phyloP scores from a whole-genome alignment of 1,140 invertebrate genomes.

The Drosophila varians region DNA sequence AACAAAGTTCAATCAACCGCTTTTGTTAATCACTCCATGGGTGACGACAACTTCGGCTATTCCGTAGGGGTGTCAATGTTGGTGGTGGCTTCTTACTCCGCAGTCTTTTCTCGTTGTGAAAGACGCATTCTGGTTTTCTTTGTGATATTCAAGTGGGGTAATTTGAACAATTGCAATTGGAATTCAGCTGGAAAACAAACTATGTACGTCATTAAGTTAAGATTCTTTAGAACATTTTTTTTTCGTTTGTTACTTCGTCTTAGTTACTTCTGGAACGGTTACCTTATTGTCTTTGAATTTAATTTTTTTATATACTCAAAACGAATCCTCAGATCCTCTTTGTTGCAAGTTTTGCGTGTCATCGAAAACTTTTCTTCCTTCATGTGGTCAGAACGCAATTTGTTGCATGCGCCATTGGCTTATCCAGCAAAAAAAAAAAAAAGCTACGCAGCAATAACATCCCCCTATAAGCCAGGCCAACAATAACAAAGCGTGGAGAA shows the following conservation, averaged over 20 bases:
- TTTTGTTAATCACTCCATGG: constrained; percentile 51
- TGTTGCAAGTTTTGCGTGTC: neutral
- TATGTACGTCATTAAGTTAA: too few relatives aligned
- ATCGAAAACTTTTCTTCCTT: constrained; percentile 7
- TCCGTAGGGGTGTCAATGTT: neutral
- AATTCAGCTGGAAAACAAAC: constrained; percentile 33
- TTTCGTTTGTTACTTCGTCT: too few relatives aligned
- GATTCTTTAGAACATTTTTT: too few relatives aligned
- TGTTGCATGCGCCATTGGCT: constrained; percentile 45
- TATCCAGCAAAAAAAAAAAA: constrained; percentile 18
- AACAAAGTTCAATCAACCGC: constrained; percentile 62
- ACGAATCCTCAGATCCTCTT: too few relatives aligned
- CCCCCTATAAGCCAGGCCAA: constrained; percentile 23
- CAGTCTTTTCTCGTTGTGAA: constrained; percentile 6
- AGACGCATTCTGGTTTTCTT: constrained; percentile 22
- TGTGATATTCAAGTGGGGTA: constrained; percentile 24
- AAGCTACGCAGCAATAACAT: constrained; percentile 28
- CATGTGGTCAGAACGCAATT: constrained; percentile 47
- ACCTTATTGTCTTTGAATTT: neutral
- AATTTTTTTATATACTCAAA: too few relatives aligned
- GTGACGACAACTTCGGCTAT: constrained; percentile 20
- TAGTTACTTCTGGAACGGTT: too few relatives aligned
- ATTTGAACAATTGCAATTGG: constrained; percentile 39
- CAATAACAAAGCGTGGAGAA: constrained; percentile 24
- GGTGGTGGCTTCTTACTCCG: constrained; percentile 20